A percentile compares a stretch with the other conserved stretches of the same genome.
Evolutionary conservation across 2,113 vertebrate genomes (phyloP).

Genomic region (Mionectes macconnelli): DNA sequence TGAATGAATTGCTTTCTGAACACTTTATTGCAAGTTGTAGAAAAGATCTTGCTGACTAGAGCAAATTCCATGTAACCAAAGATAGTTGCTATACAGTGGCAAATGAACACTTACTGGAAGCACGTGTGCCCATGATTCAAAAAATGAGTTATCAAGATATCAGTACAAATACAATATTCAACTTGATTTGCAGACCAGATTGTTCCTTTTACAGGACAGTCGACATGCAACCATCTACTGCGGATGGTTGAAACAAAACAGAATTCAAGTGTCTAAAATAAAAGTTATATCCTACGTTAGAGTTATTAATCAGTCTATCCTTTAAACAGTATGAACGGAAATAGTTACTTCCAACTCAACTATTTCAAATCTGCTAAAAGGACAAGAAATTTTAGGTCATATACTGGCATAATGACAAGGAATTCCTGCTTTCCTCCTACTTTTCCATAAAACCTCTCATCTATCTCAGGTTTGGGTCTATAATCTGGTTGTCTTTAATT

Average conservation of each 20-base stretch:
- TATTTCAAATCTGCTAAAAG: neutral
- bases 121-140: fast-evolving
- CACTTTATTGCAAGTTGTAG: neutral
- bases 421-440: neutral
- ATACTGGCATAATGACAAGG: neutral
- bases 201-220: neutral
- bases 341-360: neutral
- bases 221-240: fast-evolving
- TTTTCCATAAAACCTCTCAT: neutral
- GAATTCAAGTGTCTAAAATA: neutral
- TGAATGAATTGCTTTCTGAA: neutral
- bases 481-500: neutral
- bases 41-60: neutral
- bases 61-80: neutral
- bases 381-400: neutral
- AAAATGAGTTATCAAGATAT: neutral
- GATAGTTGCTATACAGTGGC: neutral
- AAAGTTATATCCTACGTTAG: neutral
- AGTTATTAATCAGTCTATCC: neutral
- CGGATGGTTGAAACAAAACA: neutral
- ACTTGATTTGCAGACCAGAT: neutral
- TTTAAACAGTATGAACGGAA: neutral
- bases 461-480: neutral
- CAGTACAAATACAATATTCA: neutral
- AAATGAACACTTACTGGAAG: neutral